Evolutionary conservation across 2,888 invertebrate genomes (phyloP), one percentile per base, ranked within the genome.

Genomic region (Hemaris fuciformis): DNA sequence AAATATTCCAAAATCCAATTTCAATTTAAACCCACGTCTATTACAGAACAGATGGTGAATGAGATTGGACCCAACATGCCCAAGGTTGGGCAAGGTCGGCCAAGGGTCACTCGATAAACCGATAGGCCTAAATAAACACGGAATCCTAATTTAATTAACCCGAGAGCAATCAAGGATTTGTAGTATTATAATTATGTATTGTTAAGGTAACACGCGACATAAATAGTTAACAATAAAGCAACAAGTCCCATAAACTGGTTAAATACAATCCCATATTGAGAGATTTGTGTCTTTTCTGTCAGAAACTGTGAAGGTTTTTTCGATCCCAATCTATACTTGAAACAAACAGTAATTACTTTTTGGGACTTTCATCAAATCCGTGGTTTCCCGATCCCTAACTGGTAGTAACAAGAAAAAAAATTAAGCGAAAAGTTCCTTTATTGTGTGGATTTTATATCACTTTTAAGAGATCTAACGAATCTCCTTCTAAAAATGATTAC

Each of bases 41-140:
- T 31, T 53, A 48, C 27, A 25, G 1, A 27, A 60, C 66, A 64
- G 59, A 67, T 63, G 66, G 41, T 59, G 43, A 3, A 13, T 18
- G 31, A 45, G 41, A 53, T 41, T 59, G 38, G 53, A 60, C 38
- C 53, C 48, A 66, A 66, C 64, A 64, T 64, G 67, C 58, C 63
- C 57, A 61, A 61, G 43, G 62, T 61, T 59, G 18, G 57, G 63
- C 63, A 66, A 45, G 66, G 64, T 64, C 71, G 70, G 71, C 69
- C 67, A 74, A 68, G 68, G 74, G 73, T 74, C 76, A 73, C 69
- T 72, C 74, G 74, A 77, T 79, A 76, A 69, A 69, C 77, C 69
- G 64, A 78, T 72, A 69, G 70, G 53, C 80, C 85, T 81, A 80
- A 82, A 72, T 74, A 81, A 83, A 84, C 80, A 83, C 62, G 61